A percentile compares a stretch with the other conserved stretches of the same genome.
Evolutionary conservation across 2,113 vertebrate species (phyloP).

Genomic region (Dicrurus megarhynchus): DNA sequence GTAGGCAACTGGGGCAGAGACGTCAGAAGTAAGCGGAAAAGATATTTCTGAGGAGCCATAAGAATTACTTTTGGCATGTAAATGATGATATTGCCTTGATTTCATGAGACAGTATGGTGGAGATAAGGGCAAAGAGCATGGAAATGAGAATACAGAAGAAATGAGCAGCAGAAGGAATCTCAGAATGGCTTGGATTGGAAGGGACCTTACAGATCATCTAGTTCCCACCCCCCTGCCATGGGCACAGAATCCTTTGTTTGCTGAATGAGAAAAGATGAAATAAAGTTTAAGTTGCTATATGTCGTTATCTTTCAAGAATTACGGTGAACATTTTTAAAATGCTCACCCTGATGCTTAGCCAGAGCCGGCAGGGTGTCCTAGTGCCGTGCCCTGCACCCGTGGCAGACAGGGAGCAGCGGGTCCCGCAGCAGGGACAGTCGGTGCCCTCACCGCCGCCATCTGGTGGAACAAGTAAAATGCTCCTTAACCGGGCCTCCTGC

Average conservation of each 20-base stretch:
- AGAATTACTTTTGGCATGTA: not conserved
- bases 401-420: too few species aligned
- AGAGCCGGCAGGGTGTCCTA: not conserved
- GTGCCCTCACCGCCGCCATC: accelerated
- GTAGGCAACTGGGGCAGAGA: not conserved
- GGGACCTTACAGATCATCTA: not conserved
- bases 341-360: not conserved
- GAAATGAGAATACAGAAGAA: not conserved
- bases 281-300: not conserved
- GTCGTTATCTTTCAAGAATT: not conserved
- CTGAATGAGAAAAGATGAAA: not conserved
- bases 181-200: not conserved
- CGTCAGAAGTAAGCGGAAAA: not conserved
- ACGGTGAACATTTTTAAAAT: accelerated
- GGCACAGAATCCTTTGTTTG: not conserved
- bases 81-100: not conserved
- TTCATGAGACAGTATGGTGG: not conserved
- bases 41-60: not conserved
- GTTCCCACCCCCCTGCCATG: not conserved
- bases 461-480: not conserved
- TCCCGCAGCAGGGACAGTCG: accelerated
- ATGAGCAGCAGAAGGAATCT: not conserved
- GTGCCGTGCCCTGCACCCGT: accelerated
- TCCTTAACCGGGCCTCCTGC: not conserved
- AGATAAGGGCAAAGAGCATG: not conserved